Base-by-base conservation (phyloP, 2,113 vertebrate species). In the Poeciliopsis retropinna region DNA sequence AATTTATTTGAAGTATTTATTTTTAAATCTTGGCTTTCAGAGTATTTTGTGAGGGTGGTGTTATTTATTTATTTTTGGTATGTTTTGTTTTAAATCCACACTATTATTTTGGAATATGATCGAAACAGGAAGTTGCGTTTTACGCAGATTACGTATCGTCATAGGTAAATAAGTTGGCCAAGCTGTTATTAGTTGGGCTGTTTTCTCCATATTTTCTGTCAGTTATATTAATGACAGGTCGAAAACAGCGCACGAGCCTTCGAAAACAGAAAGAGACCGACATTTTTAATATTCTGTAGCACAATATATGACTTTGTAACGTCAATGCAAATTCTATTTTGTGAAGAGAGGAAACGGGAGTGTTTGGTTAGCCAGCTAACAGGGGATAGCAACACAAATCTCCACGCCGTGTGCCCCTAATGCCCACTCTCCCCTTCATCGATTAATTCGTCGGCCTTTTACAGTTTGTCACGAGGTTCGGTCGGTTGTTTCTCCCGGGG, bases 121-220 rank as follows among this genome's bases (percentile, higher is more conserved):
- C 22, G 29, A 65, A 72, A 78, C 72, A 73, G 84, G 88, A 92
- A 86, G 73, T 76, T 27, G 3, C 76, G 73, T 17, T 10, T 41
- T 66, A 81, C 81, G 87, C 72, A 4, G 0, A 0, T 0, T 12
- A 28, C 8, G 25, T 87, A 83, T 89, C 89, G 90, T 85, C 29
- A 57, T 13, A 83, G 91, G 82, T 84, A 86, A 88, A 83, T 86
- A 90, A 90, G 85, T 92, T 89, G 78, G 9, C 76, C 82, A 80
- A 65, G 84, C 84, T 71, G 41, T 54, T 64, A 34, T 76, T 75
- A 77, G 54, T 54, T 67, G 31, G 83, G 61, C 82, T 92, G 85
- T 92, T 90, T 81, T 90, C 73, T 83, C 81, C 64, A n/a, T 67
- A 37, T 67, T 10, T 60, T 60, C 4, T 28, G 27, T 51, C 12